Base-by-base conservation (phyloP, 2,888 invertebrate species). In the Hypomecis punctinalis region DNA sequence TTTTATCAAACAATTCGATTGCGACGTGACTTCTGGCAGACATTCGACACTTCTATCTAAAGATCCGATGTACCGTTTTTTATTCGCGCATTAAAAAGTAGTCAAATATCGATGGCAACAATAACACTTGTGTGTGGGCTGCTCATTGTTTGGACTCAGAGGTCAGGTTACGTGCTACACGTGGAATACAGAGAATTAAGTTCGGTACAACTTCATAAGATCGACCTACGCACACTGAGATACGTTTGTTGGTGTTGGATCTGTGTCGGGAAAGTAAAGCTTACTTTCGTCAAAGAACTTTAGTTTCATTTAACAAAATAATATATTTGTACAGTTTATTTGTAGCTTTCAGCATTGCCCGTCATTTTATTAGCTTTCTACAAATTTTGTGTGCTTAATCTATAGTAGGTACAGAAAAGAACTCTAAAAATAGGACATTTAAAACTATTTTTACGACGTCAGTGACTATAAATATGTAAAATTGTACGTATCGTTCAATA, bases 1-100 rank as follows among this genome's bases (percentile, higher is more conserved):
- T 66, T 66, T 62, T 55, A 59, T 57, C 43, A 46, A 61, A 61
- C 66, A 61, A 62, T 66, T 39, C 54, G 47, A 66, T 61, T 43
- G 51, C 54, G 8, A 33, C 57, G 61, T 37, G 61, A 63, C 63
- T 67, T 57, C 63, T 63, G 61, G 35, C 68, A 62, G 62, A 61
- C 57, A 67, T 65, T 58, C 63, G 66, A 72, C 63, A 71, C 63
- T 61, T 66, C 53, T 57, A 59, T 63, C 62, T 61, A 63, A 52
- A 62, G 65, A 49, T 55, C 55, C 47, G 57, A 66, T 58, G 72
- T 72, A 72, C 76, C 68, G 78, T 79, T 81, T 80, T 81, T 80
- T 83, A 83, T 84, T 84, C 71, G 85, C 83, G 76, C 77, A 81
- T 85, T 80, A 81, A 77, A 76, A 82, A 82, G 78, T 78, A 76